These are phyloP conservation scores for Ptychochromis oligacanthus DNA, from an alignment of 2,113 vertebrate genomes.

Conservation along the genomic window DNA sequence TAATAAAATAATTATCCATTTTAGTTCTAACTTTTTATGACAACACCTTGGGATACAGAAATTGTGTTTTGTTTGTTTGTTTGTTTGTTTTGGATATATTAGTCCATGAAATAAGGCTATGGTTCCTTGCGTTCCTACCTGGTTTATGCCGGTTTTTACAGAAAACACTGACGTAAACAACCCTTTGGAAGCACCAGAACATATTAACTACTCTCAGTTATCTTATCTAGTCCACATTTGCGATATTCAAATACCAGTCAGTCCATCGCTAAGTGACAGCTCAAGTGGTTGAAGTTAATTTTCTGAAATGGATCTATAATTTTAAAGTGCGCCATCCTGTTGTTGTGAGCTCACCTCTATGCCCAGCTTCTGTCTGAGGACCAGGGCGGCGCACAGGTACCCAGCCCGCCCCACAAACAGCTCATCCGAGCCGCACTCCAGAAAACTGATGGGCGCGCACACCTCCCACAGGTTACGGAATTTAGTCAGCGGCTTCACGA, in stretches of 20 bases:
- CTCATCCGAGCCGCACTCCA: conserved; percentile 91
- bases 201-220: not conserved
- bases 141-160: not conserved
- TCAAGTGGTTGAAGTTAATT: not conserved
- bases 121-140: too few relatives aligned
- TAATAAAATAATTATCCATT: not conserved
- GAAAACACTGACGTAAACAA: not conserved
- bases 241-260: not conserved
- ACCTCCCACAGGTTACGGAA: conserved; percentile 86
- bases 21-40: not conserved
- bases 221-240: not conserved
- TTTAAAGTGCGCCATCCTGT: not conserved
- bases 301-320: not conserved
- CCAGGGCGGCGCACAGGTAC: conserved; percentile 88
- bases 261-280: not conserved
- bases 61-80: not conserved
- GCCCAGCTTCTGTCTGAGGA: conserved; percentile 88
- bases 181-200: not conserved
- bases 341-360: conserved; percentile 83
- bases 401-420: conserved; percentile 90
- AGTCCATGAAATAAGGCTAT: not conserved
- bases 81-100: too few relatives aligned
- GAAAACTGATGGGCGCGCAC: conserved; percentile 85
- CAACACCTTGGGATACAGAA: not conserved
- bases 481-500: conserved; percentile 82